Conservation (phyloP, 2,888 invertebrate species). For the Acleris emargana region DNA sequence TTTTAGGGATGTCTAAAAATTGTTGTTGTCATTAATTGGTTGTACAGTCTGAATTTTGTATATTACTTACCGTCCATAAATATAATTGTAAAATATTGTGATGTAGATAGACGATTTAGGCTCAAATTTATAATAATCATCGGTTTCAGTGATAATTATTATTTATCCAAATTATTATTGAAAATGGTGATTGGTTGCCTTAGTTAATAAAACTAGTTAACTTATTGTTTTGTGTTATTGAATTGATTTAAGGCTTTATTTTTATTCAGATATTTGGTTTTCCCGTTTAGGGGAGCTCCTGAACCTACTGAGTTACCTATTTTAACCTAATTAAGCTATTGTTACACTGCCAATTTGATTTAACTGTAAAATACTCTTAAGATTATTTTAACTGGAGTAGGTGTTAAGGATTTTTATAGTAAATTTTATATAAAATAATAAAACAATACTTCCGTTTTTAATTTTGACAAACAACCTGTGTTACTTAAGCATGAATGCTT, state of each 20-base stretch:
- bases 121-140: slow-evolving; percentile 37
- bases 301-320: slow-evolving; percentile 69
- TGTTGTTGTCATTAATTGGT: slow-evolving; percentile 34
- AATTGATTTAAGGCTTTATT: slow-evolving; percentile 33
- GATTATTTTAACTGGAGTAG: slow-evolving; percentile 55
- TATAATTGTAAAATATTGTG: slow-evolving; percentile 56
- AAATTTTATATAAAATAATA: slow-evolving; percentile 59
- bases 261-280: slow-evolving; percentile 41
- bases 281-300: slow-evolving; percentile 48
- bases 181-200: slow-evolving; percentile 38
- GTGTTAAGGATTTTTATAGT: slow-evolving; percentile 62
- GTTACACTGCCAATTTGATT: slow-evolving; percentile 63
- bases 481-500: neutral
- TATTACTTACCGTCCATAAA: slow-evolving; percentile 49
- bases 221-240: slow-evolving; percentile 46
- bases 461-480: slow-evolving; percentile 3
- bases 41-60: slow-evolving; percentile 27
- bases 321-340: slow-evolving; percentile 49
- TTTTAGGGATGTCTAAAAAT: slow-evolving; percentile 54
- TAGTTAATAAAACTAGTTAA: slow-evolving; percentile 44
- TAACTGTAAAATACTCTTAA: slow-evolving; percentile 66
- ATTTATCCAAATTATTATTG: slow-evolving; percentile 35
- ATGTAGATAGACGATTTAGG: slow-evolving; percentile 50
- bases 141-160: slow-evolving; percentile 34
- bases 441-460: slow-evolving; percentile 16